These are phyloP conservation scores for Bombus pyrosoma DNA, from an alignment of 1,140 invertebrate species.

Conservation along the genomic window DNA sequence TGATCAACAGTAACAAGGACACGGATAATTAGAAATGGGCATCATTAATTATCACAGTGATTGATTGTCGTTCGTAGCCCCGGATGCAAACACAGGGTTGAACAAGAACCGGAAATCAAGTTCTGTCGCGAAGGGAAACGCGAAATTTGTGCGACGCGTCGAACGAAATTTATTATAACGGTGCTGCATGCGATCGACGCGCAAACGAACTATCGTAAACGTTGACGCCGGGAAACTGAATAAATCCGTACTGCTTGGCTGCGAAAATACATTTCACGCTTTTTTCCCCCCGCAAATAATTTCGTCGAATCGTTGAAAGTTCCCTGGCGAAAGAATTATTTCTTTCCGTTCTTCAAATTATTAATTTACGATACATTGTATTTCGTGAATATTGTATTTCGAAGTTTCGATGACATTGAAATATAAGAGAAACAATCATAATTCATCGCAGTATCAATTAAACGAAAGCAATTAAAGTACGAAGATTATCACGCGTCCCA, in stretches of 20 bases:
- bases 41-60: constrained; percentile 47
- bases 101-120: constrained; percentile 37
- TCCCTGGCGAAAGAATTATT: not conserved
- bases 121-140: not conserved
- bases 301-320: not conserved
- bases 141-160: not conserved
- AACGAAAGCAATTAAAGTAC: no score
- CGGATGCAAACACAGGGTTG: not conserved
- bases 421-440: no score
- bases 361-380: no score
- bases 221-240: not conserved
- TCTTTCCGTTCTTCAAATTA: no score
- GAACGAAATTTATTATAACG: constrained; percentile 15
- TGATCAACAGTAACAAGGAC: constrained; percentile 55
- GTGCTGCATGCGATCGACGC: no score
- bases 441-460: no score
- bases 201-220: not conserved
- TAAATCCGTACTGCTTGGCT: not conserved
- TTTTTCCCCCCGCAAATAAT: not conserved
- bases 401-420: not conserved
- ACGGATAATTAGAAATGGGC: constrained; percentile 58
- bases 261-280: not conserved
- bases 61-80: constrained; percentile 14
- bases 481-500: not conserved
- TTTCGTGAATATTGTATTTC: no score